Evolutionary conservation across 2,113 vertebrate species (phyloP).

Genomic region (Paedocypris sp.): DNA sequence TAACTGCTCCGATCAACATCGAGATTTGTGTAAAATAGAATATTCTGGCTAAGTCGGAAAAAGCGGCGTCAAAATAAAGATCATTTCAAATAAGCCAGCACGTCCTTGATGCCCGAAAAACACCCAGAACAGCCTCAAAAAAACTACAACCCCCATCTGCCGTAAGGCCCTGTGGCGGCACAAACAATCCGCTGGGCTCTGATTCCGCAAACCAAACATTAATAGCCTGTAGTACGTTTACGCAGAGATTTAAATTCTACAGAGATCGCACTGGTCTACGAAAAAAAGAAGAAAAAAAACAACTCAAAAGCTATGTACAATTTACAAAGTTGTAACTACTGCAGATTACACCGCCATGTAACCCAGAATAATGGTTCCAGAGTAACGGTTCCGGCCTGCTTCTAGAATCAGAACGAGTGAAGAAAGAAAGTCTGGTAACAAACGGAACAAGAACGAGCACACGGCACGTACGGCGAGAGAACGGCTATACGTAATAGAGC

Average conservation of each 20-base stretch:
- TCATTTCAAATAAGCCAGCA: neutral
- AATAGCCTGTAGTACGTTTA: neutral
- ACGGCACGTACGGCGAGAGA: slow-evolving; percentile 58
- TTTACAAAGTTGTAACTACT: neutral
- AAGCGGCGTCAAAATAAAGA: neutral
- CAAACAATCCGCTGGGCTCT: neutral
- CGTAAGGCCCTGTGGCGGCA: slow-evolving; percentile 19
- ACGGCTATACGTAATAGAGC: slow-evolving; percentile 58
- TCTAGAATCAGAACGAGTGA: slow-evolving; percentile 17
- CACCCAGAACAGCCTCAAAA: neutral
- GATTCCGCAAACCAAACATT: neutral
- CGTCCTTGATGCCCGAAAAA: slow-evolving; percentile 6
- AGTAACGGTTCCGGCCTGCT: slow-evolving; percentile 1
- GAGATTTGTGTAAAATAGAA: slow-evolving; percentile 29
- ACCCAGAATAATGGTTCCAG: neutral
- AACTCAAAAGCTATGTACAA: neutral
- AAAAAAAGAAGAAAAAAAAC: neutral
- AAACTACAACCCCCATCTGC: neutral
- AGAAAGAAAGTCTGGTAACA: slow-evolving; percentile 24
- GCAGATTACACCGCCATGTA: slow-evolving; percentile 14
- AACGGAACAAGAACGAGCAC: slow-evolving; percentile 46
- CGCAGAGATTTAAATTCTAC: neutral
- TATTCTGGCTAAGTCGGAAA: slow-evolving; percentile 33
- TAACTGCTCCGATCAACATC: neutral
- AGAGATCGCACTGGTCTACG: too few relatives aligned